A percentile compares a stretch with the other conserved stretches of the same genome.
These are phyloP conservation scores for Tenthredo scrophulariae DNA, from an alignment of 2,888 invertebrate genomes.

Conservation along the genomic window DNA sequence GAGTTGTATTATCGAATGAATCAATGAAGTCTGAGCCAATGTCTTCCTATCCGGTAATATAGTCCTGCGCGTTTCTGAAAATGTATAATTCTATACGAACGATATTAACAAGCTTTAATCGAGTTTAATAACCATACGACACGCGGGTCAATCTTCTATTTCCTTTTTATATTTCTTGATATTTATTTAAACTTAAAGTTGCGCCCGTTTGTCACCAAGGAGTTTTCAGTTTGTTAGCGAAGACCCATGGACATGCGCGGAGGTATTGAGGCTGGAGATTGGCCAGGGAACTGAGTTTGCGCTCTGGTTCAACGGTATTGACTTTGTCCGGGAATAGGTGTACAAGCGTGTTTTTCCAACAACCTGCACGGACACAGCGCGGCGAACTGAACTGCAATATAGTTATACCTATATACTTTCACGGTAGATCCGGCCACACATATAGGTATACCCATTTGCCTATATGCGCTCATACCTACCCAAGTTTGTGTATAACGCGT, in stretches of 20 bases:
- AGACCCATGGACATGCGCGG: constrained; percentile 35
- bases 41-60: background rate
- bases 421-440: background rate
- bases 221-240: background rate
- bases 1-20: background rate
- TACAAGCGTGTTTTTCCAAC: background rate
- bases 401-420: background rate
- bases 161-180: background rate
- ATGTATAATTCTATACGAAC: background rate
- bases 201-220: background rate
- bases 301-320: constrained; percentile 48
- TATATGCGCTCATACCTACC: constrained; percentile 39
- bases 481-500: background rate
- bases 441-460: background rate
- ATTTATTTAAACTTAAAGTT: background rate
- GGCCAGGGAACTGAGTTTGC: constrained; percentile 43
- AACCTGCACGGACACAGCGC: constrained; percentile 3
- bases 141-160: background rate
- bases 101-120: background rate
- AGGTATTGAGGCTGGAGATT: constrained; percentile 34
- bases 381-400: background rate
- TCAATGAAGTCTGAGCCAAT: background rate
- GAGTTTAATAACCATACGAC: background rate
- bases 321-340: constrained; percentile 39
- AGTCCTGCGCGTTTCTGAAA: background rate